A percentile compares a stretch with the other conserved stretches of the same genome.
Evolutionary conservation across 2,797 vertebrate species (phyloP).

Genomic region (Gymnodraco acuticeps): DNA sequence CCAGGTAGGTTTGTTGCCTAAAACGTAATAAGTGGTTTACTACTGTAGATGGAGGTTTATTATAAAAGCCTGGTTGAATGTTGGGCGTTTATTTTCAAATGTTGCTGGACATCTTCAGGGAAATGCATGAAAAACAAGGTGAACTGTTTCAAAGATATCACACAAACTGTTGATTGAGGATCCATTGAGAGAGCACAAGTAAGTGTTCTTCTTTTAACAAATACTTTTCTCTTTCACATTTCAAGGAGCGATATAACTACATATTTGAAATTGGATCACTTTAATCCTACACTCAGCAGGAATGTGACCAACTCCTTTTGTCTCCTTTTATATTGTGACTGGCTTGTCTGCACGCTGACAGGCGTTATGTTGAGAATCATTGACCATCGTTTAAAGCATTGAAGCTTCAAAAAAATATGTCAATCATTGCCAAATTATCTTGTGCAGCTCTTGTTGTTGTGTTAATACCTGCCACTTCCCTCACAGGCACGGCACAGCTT

Average conservation of each 20-base stretch:
- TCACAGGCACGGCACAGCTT: neutral
- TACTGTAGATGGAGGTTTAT: no score
- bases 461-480: slow-evolving; percentile 5
- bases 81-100: no score
- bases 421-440: slow-evolving; percentile 26
- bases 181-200: neutral
- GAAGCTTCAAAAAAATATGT: slow-evolving; percentile 34
- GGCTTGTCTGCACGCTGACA: slow-evolving; percentile 4
- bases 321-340: neutral
- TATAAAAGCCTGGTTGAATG: no score
- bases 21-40: no score
- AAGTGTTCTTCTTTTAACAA: neutral
- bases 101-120: no score
- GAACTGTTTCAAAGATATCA: no score
- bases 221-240: neutral
- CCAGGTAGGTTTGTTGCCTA: no score
- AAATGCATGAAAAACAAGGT: no score
- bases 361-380: slow-evolving; percentile 7
- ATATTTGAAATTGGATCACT: slow-evolving; percentile 8
- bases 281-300: neutral
- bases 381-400: neutral
- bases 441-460: slow-evolving; percentile 11
- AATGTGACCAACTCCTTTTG: neutral
- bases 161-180: no score
- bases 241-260: neutral